Percentiles rank a stretch among this genome's conserved stretches.
These are phyloP conservation scores for Lepidostoma basale DNA, from an alignment of 1,140 invertebrate genomes.

Conservation along the genomic window DNA sequence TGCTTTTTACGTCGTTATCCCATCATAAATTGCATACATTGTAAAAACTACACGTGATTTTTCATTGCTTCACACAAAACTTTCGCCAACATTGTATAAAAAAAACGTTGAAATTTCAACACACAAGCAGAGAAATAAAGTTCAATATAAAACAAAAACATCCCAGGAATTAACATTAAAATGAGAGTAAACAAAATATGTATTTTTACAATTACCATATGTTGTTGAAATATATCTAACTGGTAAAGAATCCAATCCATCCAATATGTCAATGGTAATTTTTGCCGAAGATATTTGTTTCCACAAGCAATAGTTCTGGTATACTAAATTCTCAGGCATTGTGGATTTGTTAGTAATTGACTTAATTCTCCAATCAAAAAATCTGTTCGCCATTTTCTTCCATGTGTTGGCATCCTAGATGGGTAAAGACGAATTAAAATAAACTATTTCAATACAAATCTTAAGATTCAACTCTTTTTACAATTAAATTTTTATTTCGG, in stretches of 20 bases:
- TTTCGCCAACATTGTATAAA: neutral
- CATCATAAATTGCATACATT: too few relatives aligned
- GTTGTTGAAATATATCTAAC: conserved; percentile 21
- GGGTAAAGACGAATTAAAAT: neutral
- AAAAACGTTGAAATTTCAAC: neutral
- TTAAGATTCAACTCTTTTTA: neutral
- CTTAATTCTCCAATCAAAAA: conserved; percentile 27
- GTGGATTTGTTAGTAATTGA: conserved; percentile 23
- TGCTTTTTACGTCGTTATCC: too few relatives aligned
- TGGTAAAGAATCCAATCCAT: neutral
- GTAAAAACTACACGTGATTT: neutral
- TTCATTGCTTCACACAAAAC: neutral
- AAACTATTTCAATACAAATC: neutral
- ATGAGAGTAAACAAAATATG: neutral
- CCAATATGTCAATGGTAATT: neutral
- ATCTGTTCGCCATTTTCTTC: conserved; percentile 18
- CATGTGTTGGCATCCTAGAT: conserved; percentile 34
- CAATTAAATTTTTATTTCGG: neutral
- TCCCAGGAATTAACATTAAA: neutral
- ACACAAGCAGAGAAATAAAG: neutral
- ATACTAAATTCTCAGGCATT: conserved; percentile 25
- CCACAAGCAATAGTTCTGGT: conserved; percentile 37
- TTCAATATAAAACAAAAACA: neutral
- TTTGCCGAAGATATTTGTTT: conserved; percentile 19
- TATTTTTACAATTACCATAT: conserved; percentile 22